Base-by-base conservation (phyloP, 2,797 vertebrate genomes). In the Mus minutoides region DNA sequence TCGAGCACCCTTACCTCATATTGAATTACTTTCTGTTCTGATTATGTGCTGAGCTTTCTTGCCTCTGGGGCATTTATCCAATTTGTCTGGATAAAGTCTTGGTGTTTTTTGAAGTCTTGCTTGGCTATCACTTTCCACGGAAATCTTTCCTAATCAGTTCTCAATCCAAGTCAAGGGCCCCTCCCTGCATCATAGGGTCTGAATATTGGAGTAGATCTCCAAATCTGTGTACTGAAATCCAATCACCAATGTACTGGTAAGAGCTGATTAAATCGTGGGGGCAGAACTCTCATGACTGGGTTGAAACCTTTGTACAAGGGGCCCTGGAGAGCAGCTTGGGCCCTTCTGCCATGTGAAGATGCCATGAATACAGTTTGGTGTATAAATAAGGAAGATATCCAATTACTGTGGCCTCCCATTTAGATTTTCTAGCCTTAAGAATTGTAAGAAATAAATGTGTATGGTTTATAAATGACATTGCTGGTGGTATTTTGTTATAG, bases 1-100 rank as follows among this genome's bases (percentile, higher is more conserved):
- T 73, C 0, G 5, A 95, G 88, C 40, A 90, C 78, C 73, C 88
- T 96, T 62, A 89, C 34, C 29, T 91, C 83, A 34, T 58, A 86
- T 49, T 80, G 40, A 95, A 69, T 93, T 92, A 78, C 92, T 88
- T 92, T 92, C 60, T 31, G 67, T 64, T 95, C 93, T 88, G 88
- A 77, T 67, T 76, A 86, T 56, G n/a, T 56, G 54, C 49, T 88
- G 14, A 52, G 52, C 54, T 78, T 89, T 86, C 85, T 92, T 75
- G 34, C 75, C 84, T 95, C 94, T 83, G 34, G 58, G 73, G 62
- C 80, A 88, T 93, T 93, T 54, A 96, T 88, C 49, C 94, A 84
- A 4, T 95, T 94, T 92, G 62, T 95, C 94, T 95, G 69, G 24
- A 94, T 96, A 95, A 94, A 71, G 29, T 69, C 84, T 89, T 82